phyloP scores from a whole-genome alignment of 2,888 invertebrate species.

The Catocala nupta region DNA sequence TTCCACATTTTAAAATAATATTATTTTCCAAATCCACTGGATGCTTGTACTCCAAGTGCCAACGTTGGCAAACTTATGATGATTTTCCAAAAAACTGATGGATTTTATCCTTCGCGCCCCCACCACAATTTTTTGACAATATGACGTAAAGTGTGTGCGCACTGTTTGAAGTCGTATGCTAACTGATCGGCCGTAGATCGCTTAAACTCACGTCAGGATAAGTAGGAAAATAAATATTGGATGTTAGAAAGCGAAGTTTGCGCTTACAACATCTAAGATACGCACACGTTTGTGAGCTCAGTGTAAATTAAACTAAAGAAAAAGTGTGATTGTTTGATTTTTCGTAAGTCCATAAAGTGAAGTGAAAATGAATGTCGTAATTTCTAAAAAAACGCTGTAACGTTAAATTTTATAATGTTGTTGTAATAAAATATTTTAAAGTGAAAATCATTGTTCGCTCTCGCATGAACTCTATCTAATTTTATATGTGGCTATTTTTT shows the following conservation, averaged over 20 bases:
- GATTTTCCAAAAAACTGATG: slow-evolving; percentile 81
- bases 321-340: slow-evolving; percentile 85
- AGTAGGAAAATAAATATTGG: slow-evolving; percentile 86
- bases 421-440: slow-evolving; percentile 42
- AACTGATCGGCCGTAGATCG: slow-evolving; percentile 69
- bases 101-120: slow-evolving; percentile 83
- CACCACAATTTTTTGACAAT: slow-evolving; percentile 69
- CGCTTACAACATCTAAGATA: slow-evolving; percentile 73
- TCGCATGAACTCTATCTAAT: slow-evolving; percentile 74
- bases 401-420: slow-evolving; percentile 41
- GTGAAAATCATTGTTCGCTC: slow-evolving; percentile 65
- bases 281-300: slow-evolving; percentile 71
- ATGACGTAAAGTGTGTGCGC: slow-evolving; percentile 77
- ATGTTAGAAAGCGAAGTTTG: slow-evolving; percentile 85
- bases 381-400: slow-evolving; percentile 46
- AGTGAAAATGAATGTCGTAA: slow-evolving; percentile 66
- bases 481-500: slow-evolving; percentile 81
- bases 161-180: slow-evolving; percentile 74
- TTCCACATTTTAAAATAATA: slow-evolving; percentile 73
- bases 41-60: slow-evolving; percentile 67
- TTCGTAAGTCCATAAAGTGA: slow-evolving; percentile 67
- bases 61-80: slow-evolving; percentile 80
- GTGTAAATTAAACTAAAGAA: slow-evolving; percentile 85
- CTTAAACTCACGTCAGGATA: slow-evolving; percentile 76
- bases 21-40: slow-evolving; percentile 42